phyloP scores from a whole-genome alignment of 2,888 invertebrate species.

The Amblyjoppa proteus region DNA sequence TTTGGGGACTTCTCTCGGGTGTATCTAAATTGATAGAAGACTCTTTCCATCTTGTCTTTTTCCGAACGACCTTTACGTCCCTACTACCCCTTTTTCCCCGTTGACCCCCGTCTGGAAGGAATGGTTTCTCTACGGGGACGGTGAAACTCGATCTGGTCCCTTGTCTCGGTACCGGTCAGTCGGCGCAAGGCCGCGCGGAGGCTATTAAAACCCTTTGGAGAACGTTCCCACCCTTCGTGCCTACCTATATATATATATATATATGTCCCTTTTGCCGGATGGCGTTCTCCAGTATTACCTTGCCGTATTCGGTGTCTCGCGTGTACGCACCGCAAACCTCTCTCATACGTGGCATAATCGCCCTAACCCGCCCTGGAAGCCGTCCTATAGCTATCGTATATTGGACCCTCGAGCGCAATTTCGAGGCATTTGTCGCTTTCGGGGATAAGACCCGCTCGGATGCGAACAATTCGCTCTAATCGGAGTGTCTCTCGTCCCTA shows the following conservation, averaged over 20 bases:
- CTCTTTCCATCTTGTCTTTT: constrained; percentile 1
- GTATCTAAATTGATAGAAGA: constrained; percentile 26
- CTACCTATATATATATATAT: constrained; percentile 1
- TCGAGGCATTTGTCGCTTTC: constrained; percentile 65
- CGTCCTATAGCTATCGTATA: constrained; percentile 40
- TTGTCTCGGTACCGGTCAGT: constrained; percentile 56
- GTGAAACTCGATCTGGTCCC: constrained; percentile 56
- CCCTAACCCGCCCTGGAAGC: constrained; percentile 29
- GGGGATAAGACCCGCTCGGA: constrained; percentile 57
- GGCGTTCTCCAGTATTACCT: constrained; percentile 41
- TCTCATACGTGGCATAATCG: constrained; percentile 65
- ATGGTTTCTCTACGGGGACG: constrained; percentile 11
- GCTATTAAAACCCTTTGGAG: constrained; percentile 57
- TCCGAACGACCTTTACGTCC: constrained; percentile 39
- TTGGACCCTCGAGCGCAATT: constrained; percentile 62
- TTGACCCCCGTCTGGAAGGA: no score
- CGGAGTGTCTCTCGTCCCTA: constrained; percentile 50
- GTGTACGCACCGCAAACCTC: constrained; percentile 38
- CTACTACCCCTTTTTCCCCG: no score
- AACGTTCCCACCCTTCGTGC: constrained; percentile 36
- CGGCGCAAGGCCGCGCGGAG: constrained; percentile 43
- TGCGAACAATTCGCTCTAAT: constrained; percentile 67
- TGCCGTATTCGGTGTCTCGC: constrained; percentile 26
- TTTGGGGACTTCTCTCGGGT: neutral
- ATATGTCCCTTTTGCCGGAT: constrained; percentile 22